Percentiles rank a stretch among this genome's conserved stretches.
These are phyloP conservation scores for Apotomis betuletana DNA, from an alignment of 2,888 invertebrate species.

Conservation along the genomic window DNA sequence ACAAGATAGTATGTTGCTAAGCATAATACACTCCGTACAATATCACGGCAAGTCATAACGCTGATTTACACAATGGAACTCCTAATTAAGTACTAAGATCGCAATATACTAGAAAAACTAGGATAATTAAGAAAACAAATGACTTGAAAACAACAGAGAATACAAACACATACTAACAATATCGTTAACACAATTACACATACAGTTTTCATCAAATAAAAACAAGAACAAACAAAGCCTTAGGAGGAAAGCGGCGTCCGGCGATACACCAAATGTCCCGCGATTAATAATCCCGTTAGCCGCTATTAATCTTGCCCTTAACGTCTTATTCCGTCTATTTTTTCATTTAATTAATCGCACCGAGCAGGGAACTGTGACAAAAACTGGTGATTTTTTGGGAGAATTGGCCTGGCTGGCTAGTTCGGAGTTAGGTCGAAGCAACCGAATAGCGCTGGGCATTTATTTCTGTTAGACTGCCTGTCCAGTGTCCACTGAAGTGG, in stretches of 20 bases:
- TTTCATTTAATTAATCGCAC: conserved; percentile 40
- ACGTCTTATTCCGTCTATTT: conserved; percentile 38
- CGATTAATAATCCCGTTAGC: conserved; percentile 37
- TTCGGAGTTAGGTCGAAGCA: not conserved
- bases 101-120: too few species aligned
- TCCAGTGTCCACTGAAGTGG: too few species aligned
- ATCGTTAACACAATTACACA: conserved; percentile 20
- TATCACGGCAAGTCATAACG: too few species aligned
- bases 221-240: conserved; percentile 20
- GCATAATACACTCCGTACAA: too few species aligned
- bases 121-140: too few species aligned
- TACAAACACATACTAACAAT: too few species aligned
- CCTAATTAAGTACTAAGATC: too few species aligned
- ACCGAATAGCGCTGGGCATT: not conserved
- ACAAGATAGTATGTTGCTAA: too few species aligned
- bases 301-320: conserved; percentile 39
- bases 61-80: too few species aligned
- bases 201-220: conserved; percentile 13
- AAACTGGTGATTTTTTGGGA: conserved; percentile 26
- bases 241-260: conserved; percentile 10
- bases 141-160: too few species aligned
- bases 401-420: not conserved
- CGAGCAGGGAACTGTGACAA: conserved; percentile 27
- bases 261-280: conserved; percentile 34
- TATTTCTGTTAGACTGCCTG: too few species aligned